phyloP scores from a whole-genome alignment of 2,113 vertebrate species.

The Hippotragus niger region DNA sequence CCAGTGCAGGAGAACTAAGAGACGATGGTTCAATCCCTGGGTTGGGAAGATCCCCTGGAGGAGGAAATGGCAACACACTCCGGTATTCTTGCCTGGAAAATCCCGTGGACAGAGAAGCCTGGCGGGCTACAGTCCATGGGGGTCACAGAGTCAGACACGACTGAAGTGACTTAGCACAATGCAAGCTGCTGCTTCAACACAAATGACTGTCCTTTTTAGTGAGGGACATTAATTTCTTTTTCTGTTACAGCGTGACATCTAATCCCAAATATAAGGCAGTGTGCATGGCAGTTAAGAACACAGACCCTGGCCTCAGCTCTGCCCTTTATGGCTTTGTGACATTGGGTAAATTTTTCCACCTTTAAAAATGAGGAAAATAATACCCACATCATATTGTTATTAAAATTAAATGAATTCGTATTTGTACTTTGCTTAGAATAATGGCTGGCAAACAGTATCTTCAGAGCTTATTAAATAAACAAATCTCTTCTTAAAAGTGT shows the following conservation, averaged over 20 bases:
- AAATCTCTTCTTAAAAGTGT: not conserved
- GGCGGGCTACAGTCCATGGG: not conserved
- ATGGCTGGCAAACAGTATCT: not conserved
- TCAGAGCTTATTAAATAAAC: not conserved
- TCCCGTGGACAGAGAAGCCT: not conserved
- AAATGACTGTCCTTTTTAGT: not conserved
- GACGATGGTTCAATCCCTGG: not conserved
- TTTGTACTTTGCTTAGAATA: not conserved
- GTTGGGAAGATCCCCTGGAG: not conserved
- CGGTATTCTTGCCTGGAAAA: not conserved
- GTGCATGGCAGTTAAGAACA: not conserved
- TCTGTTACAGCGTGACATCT: not conserved
- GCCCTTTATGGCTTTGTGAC: not conserved
- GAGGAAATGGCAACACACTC: not conserved
- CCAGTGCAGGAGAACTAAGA: not conserved
- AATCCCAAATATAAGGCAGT: not conserved
- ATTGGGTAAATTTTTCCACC: not conserved
- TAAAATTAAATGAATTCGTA: not conserved
- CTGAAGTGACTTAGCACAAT: not conserved
- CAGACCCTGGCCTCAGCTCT: not conserved
- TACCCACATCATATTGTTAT: not conserved
- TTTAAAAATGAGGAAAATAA: not conserved
- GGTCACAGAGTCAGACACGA: not conserved
- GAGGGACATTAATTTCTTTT: not conserved
- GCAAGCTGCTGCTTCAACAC: not conserved